Percentiles rank a stretch among this genome's conserved stretches.
These are phyloP conservation scores for Semibalanus balanoides DNA, from an alignment of 1,140 invertebrate genomes.

Conservation along the genomic window DNA sequence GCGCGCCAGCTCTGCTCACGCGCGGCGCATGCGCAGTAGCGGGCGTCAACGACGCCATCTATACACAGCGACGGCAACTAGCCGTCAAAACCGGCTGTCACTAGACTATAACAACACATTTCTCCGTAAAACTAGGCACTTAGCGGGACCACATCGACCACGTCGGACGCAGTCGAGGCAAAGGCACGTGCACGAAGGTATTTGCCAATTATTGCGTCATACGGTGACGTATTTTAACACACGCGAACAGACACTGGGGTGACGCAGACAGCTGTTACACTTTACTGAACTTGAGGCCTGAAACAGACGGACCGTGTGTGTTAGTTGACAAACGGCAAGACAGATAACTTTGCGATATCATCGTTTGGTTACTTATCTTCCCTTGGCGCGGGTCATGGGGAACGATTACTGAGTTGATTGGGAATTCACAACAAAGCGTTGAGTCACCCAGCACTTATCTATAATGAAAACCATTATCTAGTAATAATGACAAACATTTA, in stretches of 20 bases:
- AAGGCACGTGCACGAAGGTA: neutral
- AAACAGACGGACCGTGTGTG: neutral
- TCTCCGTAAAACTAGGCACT: neutral
- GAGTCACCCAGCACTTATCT: too few species aligned
- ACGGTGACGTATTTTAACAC: neutral
- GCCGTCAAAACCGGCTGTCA: neutral
- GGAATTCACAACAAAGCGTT: too few species aligned
- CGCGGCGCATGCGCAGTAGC: neutral
- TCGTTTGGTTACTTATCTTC: too few species aligned
- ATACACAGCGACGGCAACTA: neutral
- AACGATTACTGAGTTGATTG: too few species aligned
- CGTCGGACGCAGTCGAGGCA: neutral
- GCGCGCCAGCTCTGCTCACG: neutral
- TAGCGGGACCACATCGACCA: neutral
- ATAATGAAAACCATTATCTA: too few species aligned
- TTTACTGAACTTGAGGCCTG: conserved; percentile 23
- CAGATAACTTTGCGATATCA: too few species aligned
- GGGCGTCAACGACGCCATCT: neutral
- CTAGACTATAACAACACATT: neutral
- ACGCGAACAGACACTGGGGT: neutral
- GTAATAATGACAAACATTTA: too few species aligned
- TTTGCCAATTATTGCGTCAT: neutral
- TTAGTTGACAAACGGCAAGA: neutral
- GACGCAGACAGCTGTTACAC: conserved; percentile 13
- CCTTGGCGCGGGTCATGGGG: too few species aligned